These are phyloP conservation scores for Pyrochroa serraticornis DNA, from an alignment of 2,888 invertebrate species.

Conservation along the genomic window DNA sequence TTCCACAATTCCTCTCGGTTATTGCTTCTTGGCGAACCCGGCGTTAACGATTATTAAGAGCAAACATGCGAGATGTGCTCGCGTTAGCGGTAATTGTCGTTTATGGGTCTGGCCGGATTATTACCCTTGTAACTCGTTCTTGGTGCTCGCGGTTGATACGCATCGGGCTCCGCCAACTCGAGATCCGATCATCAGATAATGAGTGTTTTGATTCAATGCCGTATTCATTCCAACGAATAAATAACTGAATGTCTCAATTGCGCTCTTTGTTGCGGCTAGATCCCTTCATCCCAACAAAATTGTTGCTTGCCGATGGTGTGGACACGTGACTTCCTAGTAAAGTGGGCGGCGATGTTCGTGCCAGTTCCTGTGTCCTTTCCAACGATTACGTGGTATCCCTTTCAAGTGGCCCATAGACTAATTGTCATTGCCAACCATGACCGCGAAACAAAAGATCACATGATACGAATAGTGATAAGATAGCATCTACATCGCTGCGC, in stretches of 20 bases:
- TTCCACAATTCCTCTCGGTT: no score
- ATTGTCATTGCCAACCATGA: constrained; percentile 40
- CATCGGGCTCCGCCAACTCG: constrained; percentile 39
- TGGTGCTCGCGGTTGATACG: constrained; percentile 46
- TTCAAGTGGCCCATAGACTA: constrained; percentile 29
- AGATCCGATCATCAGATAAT: constrained; percentile 49
- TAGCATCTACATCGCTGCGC: constrained; percentile 26
- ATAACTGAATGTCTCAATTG: constrained; percentile 52
- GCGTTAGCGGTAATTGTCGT: constrained; percentile 34
- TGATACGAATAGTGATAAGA: constrained; percentile 44
- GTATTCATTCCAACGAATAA: constrained; percentile 49
- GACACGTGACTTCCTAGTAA: constrained; percentile 30
- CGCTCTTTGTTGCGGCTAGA: constrained; percentile 31
- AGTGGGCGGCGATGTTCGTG: constrained; percentile 29
- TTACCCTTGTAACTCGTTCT: constrained; percentile 51
- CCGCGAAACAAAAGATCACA: constrained; percentile 45
- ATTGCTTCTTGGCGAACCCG: background rate
- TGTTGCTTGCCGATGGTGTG: constrained; percentile 3
- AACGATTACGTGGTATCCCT: constrained; percentile 30
- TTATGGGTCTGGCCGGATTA: constrained; percentile 48
- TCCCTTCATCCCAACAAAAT: constrained; percentile 3
- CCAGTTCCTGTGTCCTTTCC: constrained; percentile 44
- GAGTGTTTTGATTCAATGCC: constrained; percentile 54
- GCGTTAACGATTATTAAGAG: constrained; percentile 38
- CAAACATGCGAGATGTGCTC: constrained; percentile 39